phyloP scores from a whole-genome alignment of 2,797 vertebrate species.

The Parauchenoglanis ngamensis region DNA sequence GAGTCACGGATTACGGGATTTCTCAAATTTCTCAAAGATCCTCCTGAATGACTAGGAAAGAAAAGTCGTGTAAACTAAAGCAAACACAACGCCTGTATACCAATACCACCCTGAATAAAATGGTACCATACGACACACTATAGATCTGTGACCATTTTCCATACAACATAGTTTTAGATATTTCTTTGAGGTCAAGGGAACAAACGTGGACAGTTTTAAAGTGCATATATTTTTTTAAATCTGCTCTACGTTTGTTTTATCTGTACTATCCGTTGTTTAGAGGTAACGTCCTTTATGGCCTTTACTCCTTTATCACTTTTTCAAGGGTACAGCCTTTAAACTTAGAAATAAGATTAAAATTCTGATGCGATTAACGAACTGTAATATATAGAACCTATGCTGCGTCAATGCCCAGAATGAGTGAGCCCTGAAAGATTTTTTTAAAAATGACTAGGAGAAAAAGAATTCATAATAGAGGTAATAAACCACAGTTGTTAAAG shows the following conservation, averaged over 20 bases:
- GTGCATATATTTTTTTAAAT: conserved; percentile 49
- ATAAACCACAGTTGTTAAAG: conserved; percentile 37
- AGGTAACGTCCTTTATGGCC: conserved; percentile 50
- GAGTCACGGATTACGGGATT: conserved; percentile 32
- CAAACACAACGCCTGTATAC: conserved; percentile 21
- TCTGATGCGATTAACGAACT: background rate
- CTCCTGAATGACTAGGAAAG: background rate
- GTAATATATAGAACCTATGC: conserved; percentile 23
- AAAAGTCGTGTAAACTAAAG: conserved; percentile 30
- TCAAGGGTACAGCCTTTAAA: conserved; percentile 33
- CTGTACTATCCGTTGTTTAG: conserved; percentile 17
- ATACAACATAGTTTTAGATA: conserved; percentile 31
- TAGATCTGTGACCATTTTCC: conserved; percentile 43
- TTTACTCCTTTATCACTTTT: conserved; percentile 38
- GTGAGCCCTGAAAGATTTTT: conserved; percentile 33
- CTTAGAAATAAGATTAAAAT: conserved; percentile 9
- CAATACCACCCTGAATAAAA: conserved; percentile 33
- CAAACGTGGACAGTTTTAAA: conserved; percentile 54
- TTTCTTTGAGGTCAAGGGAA: conserved; percentile 45
- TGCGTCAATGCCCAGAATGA: conserved; percentile 39
- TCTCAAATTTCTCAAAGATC: conserved; percentile 12
- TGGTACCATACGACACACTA: conserved; percentile 35
- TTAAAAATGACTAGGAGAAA: conserved; percentile 24
- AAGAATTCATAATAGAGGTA: conserved; percentile 32
- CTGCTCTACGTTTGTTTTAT: background rate